phyloP scores from a whole-genome alignment of 2,113 vertebrate species.

The Rhabdomys dilectus region DNA sequence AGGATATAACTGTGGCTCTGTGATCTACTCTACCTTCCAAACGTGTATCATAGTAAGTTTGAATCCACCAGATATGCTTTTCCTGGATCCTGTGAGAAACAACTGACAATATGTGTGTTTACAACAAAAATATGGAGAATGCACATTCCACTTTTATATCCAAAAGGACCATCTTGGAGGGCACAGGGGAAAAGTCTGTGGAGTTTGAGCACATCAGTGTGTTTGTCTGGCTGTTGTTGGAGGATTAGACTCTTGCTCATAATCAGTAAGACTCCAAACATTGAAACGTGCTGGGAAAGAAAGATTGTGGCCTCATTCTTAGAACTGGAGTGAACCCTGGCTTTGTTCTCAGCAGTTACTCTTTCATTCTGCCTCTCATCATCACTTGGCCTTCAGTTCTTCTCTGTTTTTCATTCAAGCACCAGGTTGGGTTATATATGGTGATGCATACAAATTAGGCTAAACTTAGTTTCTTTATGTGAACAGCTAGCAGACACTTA shows the following conservation, averaged over 20 bases:
- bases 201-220: not conserved
- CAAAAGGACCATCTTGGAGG: not conserved
- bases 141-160: not conserved
- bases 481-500: not conserved
- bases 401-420: not conserved
- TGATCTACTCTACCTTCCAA: not conserved
- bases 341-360: not conserved
- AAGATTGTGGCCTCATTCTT: not conserved
- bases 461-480: not conserved
- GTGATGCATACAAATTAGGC: not conserved
- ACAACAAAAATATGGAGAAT: not conserved
- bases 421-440: not conserved
- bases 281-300: not conserved
- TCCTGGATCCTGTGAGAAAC: not conserved
- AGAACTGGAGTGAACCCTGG: not conserved
- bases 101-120: not conserved
- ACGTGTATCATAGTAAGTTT: not conserved
- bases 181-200: not conserved
- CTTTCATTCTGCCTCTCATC: not conserved
- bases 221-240: not conserved
- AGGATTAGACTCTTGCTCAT: not conserved
- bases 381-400: not conserved
- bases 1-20: not conserved
- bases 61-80: not conserved
- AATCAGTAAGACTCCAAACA: rapidly evolving